A percentile compares a stretch with the other conserved stretches of the same genome.
phyloP scores from a whole-genome alignment of 1,140 invertebrate genomes.

The Heliothis virescens region DNA sequence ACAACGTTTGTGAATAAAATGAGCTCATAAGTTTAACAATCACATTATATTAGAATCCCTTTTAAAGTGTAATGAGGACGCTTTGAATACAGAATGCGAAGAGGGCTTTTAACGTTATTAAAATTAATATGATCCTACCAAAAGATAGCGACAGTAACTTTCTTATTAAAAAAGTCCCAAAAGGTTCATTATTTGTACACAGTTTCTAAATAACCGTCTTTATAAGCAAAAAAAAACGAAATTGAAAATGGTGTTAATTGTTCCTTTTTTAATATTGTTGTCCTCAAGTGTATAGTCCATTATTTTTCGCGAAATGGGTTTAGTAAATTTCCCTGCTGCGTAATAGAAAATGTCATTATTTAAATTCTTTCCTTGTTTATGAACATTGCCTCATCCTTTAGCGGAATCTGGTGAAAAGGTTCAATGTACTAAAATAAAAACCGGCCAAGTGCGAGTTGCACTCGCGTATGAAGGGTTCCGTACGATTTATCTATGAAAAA shows the following conservation, averaged over 20 bases:
- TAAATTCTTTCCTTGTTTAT: conserved; percentile 34
- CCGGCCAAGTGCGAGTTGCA: too few species aligned
- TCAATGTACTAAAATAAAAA: neutral
- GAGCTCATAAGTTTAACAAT: neutral
- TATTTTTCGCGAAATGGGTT: conserved; percentile 20
- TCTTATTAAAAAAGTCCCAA: conserved; percentile 33
- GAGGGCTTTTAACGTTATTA: conserved; percentile 38
- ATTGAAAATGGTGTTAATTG: conserved; percentile 25
- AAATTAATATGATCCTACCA: conserved; percentile 33
- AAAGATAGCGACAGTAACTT: conserved; percentile 27
- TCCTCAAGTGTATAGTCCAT: conserved; percentile 9
- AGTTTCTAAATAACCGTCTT: neutral
- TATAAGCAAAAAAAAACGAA: conserved; percentile 21
- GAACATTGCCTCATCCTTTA: neutral
- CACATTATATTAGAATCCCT: neutral
- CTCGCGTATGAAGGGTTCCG: too few species aligned
- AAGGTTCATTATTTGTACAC: conserved; percentile 12
- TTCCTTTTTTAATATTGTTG: conserved; percentile 11
- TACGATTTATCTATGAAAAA: too few species aligned
- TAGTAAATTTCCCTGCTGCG: conserved; percentile 18
- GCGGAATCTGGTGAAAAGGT: neutral
- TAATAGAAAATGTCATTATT: conserved; percentile 31
- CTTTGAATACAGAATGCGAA: neutral
- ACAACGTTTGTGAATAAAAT: neutral
- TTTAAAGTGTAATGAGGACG: neutral